A percentile compares a stretch with the other conserved stretches of the same genome.
Conservation (phyloP, 2,888 invertebrate genomes). For the Rhopalosiphum nymphaeae region DNA sequence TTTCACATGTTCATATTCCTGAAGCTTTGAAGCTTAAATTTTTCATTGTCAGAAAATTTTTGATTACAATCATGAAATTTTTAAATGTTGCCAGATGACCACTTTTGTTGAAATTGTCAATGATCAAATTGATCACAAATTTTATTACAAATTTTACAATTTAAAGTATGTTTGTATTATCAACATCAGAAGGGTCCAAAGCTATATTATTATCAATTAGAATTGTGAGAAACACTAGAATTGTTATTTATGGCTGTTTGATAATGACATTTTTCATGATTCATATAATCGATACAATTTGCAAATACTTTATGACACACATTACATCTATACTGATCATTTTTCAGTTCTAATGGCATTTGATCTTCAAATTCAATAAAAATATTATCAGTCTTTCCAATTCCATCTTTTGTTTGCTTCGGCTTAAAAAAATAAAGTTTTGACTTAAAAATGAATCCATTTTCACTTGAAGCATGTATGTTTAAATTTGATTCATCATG, state of each 20-base stretch:
- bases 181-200: not conserved
- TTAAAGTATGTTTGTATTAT: not conserved
- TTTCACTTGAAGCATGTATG: too few relatives aligned
- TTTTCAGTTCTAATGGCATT: not conserved
- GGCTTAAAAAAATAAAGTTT: too few relatives aligned
- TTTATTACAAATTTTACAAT: conserved; percentile 11
- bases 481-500: too few relatives aligned
- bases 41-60: not conserved
- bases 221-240: too few relatives aligned
- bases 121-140: not conserved
- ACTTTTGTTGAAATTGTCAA: not conserved
- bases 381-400: not conserved
- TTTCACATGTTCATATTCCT: not conserved
- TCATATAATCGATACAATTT: not conserved
- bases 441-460: too few relatives aligned
- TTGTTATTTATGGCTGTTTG: not conserved
- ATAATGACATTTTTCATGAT: not conserved
- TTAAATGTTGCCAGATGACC: not conserved
- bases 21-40: not conserved
- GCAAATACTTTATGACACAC: not conserved
- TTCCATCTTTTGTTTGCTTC: too few relatives aligned
- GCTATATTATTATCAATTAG: too few relatives aligned
- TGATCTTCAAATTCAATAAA: not conserved
- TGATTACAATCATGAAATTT: not conserved
- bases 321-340: not conserved